Conservation (phyloP, 2,797 vertebrate species). For the Trematomus bernacchii region DNA sequence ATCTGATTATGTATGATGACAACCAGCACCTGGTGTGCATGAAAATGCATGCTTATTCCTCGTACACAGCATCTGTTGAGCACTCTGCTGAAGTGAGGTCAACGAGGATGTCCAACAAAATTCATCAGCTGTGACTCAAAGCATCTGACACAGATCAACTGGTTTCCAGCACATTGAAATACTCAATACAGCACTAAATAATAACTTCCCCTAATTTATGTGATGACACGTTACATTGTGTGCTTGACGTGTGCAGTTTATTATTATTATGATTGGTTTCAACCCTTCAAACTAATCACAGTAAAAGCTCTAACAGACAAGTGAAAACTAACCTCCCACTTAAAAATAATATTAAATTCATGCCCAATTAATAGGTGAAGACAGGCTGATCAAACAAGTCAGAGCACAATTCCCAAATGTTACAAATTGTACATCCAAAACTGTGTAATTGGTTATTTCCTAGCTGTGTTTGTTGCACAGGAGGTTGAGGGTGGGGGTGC, state of each 20-base stretch:
- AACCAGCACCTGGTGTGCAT: constrained; percentile 65
- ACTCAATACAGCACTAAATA: constrained; percentile 10
- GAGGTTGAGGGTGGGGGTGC: neutral
- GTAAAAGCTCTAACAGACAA: constrained; percentile 24
- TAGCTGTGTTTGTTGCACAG: constrained; percentile 17
- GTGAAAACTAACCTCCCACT: constrained; percentile 22
- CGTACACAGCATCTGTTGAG: constrained; percentile 61
- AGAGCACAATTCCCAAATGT: constrained; percentile 8
- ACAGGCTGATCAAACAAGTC: constrained; percentile 16
- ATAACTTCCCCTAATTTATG: constrained; percentile 16
- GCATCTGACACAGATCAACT: constrained; percentile 42
- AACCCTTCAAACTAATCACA: constrained; percentile 28
- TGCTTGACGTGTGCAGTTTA: constrained; percentile 27
- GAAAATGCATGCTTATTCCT: constrained; percentile 63
- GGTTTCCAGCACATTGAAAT: constrained; percentile 58
- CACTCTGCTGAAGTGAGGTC: constrained; percentile 51
- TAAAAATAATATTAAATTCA: constrained; percentile 30
- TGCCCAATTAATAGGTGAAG: constrained; percentile 20
- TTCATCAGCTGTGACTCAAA: constrained; percentile 46
- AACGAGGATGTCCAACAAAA: constrained; percentile 45
- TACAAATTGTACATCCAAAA: constrained; percentile 4
- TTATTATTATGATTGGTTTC: constrained; percentile 31
- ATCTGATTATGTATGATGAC: constrained; percentile 66
- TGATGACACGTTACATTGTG: constrained; percentile 22
- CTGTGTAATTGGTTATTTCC: constrained; percentile 20